These are phyloP conservation scores for Polyploca ridens DNA, from an alignment of 2,888 invertebrate species.

Conservation along the genomic window DNA sequence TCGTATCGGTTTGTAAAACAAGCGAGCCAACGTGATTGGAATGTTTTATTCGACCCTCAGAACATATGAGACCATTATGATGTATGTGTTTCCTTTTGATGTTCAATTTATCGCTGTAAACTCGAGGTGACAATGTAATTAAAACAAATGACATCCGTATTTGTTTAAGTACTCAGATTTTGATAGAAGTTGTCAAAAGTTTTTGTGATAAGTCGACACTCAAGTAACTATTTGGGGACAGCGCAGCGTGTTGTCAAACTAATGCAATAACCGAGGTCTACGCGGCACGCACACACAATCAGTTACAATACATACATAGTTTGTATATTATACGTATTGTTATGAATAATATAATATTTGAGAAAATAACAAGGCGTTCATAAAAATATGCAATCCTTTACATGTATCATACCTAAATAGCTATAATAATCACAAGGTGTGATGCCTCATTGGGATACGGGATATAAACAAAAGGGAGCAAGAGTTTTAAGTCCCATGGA, in stretches of 20 bases:
- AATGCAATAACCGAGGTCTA: slow-evolving; percentile 62
- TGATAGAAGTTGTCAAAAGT: neutral
- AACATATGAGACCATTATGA: slow-evolving; percentile 82
- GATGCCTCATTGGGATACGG: neutral
- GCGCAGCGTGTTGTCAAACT: slow-evolving; percentile 59
- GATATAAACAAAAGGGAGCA: slow-evolving; percentile 28
- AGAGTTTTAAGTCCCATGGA: slow-evolving; percentile 70
- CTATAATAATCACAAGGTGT: neutral
- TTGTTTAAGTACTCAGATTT: neutral
- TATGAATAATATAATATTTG: too few relatives aligned
- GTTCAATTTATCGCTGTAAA: slow-evolving; percentile 62
- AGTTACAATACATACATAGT: slow-evolving; percentile 1
- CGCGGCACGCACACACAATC: neutral
- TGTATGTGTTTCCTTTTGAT: slow-evolving; percentile 79
- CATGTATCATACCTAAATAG: neutral
- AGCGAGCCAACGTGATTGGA: slow-evolving; percentile 82
- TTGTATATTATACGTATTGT: too few relatives aligned
- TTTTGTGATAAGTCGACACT: neutral
- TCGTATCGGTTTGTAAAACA: slow-evolving; percentile 83
- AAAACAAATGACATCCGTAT: slow-evolving; percentile 30
- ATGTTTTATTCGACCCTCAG: slow-evolving; percentile 78
- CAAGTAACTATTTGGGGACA: slow-evolving; percentile 26
- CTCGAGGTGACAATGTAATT: slow-evolving; percentile 56
- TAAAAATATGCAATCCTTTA: neutral
- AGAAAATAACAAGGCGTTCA: too few relatives aligned